Percentiles rank a stretch among this genome's conserved stretches.
Evolutionary conservation across 2,113 vertebrate genomes (phyloP).

Genomic region (Kryptolebias marmoratus): DNA sequence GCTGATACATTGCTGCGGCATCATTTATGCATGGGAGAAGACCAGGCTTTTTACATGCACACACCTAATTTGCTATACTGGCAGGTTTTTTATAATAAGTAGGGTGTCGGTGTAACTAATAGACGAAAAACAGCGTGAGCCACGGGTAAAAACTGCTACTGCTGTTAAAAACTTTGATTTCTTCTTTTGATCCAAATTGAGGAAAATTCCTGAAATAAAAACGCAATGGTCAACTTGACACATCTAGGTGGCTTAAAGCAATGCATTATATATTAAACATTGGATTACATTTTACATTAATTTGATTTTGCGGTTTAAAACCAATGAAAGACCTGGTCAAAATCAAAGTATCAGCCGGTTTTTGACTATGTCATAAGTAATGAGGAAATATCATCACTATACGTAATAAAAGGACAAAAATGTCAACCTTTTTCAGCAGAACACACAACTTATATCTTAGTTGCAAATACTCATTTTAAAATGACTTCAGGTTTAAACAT

Average conservation of each 20-base stretch:
- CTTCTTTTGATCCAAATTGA: constrained; percentile 29
- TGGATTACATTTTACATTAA: not conserved
- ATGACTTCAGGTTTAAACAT: not conserved
- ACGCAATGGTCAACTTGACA: not conserved
- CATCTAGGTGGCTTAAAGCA: constrained; percentile 7
- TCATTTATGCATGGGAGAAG: constrained; percentile 75
- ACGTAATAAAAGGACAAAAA: not conserved
- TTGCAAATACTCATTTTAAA: not conserved
- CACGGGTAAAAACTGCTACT: constrained; percentile 22
- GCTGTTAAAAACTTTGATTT: constrained; percentile 28
- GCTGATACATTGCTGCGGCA: constrained; percentile 66
- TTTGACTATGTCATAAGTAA: too few relatives aligned
- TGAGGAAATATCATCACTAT: too few relatives aligned
- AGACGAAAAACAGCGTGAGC: constrained; percentile 29
- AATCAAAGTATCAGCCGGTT: not conserved
- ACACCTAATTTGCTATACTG: constrained; percentile 72
- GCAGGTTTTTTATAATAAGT: constrained; percentile 63
- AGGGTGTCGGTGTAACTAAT: constrained; percentile 40
- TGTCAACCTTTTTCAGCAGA: not conserved
- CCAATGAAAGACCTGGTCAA: not conserved
- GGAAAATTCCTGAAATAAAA: not conserved
- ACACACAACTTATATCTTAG: not conserved
- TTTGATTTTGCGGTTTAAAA: not conserved
- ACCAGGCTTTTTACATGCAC: constrained; percentile 69
- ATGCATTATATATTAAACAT: not conserved